Percentiles rank a stretch among this genome's conserved stretches.
phyloP scores from a whole-genome alignment of 2,113 vertebrate genomes.

The Tragelaphus imberbis region DNA sequence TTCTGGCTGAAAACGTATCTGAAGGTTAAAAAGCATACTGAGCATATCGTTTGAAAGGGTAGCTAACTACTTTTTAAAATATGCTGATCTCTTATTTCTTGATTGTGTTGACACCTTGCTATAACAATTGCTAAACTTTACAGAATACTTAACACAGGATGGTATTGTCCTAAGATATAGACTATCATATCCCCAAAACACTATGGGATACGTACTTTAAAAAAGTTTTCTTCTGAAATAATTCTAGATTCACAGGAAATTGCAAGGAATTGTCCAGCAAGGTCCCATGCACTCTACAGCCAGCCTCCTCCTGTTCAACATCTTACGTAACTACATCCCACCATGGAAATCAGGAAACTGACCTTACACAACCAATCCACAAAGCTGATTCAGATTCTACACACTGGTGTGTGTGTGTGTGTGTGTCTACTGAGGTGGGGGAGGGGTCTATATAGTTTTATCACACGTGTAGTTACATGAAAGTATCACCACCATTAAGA shows the following conservation, averaged over 20 bases:
- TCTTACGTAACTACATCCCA: accelerated
- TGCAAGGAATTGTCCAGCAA: neutral
- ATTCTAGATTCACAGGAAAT: neutral
- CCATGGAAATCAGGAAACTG: neutral
- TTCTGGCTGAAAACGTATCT: neutral
- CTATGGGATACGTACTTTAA: neutral
- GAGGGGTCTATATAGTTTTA: neutral
- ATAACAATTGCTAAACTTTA: neutral
- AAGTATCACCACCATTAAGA: neutral
- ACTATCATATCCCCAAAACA: neutral
- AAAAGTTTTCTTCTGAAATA: neutral
- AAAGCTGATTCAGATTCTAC: neutral
- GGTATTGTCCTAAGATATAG: neutral
- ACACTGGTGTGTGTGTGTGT: neutral
- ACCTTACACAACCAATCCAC: neutral
- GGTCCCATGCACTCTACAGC: no score
- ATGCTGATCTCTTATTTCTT: neutral
- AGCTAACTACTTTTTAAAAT: neutral
- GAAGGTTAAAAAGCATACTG: neutral
- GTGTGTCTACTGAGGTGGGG: neutral
- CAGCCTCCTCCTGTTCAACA: neutral
- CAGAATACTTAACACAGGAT: neutral
- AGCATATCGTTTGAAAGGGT: neutral
- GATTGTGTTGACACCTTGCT: neutral
- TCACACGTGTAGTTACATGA: neutral